A percentile compares a stretch with the other conserved stretches of the same genome.
These are phyloP conservation scores for Coluber constrictor DNA, from an alignment of 2,797 vertebrate species.

Conservation along the genomic window DNA sequence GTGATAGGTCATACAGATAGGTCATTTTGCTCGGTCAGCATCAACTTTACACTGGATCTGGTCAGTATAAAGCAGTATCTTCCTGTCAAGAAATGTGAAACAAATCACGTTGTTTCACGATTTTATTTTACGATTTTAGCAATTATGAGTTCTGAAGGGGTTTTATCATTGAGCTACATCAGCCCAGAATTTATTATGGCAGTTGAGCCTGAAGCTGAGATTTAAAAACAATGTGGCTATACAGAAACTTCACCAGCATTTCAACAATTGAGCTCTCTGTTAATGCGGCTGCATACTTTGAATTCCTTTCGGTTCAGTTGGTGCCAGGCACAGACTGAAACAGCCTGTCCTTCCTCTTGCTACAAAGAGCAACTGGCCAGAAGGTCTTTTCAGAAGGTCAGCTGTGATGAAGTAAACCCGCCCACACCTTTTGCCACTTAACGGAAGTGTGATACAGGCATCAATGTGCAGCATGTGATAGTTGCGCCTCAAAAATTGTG, in stretches of 20 bases:
- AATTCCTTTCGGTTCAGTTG: conserved; percentile 47
- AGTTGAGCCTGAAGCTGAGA: neutral
- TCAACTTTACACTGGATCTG: neutral
- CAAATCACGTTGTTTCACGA: neutral
- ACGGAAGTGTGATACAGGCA: neutral
- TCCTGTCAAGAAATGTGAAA: neutral
- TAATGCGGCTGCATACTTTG: conserved; percentile 39
- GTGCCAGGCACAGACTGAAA: conserved; percentile 67
- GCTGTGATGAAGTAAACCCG: neutral
- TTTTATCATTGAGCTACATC: neutral
- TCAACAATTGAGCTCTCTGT: conserved; percentile 29
- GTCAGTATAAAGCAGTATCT: neutral
- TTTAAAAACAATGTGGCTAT: conserved; percentile 2
- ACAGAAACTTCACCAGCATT: neutral
- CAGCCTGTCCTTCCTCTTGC: conserved; percentile 30
- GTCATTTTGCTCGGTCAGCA: neutral
- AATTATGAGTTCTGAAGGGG: neutral
- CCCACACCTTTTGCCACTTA: conserved; percentile 18
- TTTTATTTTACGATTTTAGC: neutral
- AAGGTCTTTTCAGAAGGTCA: conserved; percentile 48
- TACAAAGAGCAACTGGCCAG: conserved; percentile 39
- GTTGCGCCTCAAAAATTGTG: neutral
- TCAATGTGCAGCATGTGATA: neutral
- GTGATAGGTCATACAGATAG: neutral
- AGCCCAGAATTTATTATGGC: neutral